Conservation (phyloP, 2,113 vertebrate genomes). For the Ceyx cyanopectus region DNA sequence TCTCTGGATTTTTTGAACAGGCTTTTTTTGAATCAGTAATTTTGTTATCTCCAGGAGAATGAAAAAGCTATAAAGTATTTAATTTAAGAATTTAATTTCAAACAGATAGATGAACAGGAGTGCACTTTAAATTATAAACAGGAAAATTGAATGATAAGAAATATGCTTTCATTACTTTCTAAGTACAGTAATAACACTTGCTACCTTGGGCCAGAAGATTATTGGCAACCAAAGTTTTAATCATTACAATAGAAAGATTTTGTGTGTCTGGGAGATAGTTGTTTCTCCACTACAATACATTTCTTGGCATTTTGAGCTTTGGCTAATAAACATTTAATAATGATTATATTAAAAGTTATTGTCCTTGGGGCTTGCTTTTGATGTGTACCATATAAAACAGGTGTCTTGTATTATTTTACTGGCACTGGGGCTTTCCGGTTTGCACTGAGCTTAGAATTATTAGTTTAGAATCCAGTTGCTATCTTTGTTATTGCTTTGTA, state of each 20-base stretch:
- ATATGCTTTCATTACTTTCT: slow-evolving; percentile 62
- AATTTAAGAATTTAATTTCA: slow-evolving; percentile 63
- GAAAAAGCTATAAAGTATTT: slow-evolving; percentile 45
- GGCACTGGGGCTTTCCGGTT: slow-evolving; percentile 63
- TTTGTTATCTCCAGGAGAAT: slow-evolving; percentile 34
- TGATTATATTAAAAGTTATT: slow-evolving; percentile 74
- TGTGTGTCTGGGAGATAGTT: slow-evolving; percentile 61
- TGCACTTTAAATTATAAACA: slow-evolving; percentile 59
- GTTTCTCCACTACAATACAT: slow-evolving; percentile 53
- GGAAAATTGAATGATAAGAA: slow-evolving; percentile 59
- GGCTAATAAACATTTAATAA: slow-evolving; percentile 80
- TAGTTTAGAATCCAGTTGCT: slow-evolving; percentile 71
- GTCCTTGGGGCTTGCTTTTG: slow-evolving; percentile 68
- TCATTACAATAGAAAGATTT: slow-evolving; percentile 66
- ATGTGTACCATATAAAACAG: slow-evolving; percentile 70
- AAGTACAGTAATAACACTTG: slow-evolving; percentile 53
- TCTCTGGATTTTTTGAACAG: neutral
- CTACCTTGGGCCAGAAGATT: slow-evolving; percentile 60
- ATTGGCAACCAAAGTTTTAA: slow-evolving; percentile 73
- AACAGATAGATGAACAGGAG: slow-evolving; percentile 45
- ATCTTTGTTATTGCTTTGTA: slow-evolving; percentile 69
- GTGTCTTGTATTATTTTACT: slow-evolving; percentile 64
- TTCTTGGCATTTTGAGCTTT: slow-evolving; percentile 72
- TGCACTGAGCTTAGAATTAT: slow-evolving; percentile 69
- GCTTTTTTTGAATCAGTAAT: neutral